Conservation (phyloP, 2,113 vertebrate genomes). For the Myocastor coypus region DNA sequence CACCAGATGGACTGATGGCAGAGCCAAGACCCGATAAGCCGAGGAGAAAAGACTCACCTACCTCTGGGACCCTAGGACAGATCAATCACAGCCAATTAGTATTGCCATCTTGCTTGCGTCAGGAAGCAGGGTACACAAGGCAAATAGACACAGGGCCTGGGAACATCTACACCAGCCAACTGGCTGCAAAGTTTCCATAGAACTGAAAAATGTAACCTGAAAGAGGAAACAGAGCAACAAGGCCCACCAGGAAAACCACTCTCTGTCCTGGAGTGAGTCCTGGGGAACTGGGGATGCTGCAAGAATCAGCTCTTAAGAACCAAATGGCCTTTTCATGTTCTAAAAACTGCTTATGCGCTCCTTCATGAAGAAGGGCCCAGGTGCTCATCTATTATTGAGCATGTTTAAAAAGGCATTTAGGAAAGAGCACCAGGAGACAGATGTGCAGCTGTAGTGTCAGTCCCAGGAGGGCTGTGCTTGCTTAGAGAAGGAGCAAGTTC, state of each 20-base stretch:
- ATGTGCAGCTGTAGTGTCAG: constrained; percentile 55
- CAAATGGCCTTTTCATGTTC: constrained; percentile 85
- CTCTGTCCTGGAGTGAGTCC: constrained; percentile 65
- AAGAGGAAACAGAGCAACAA: constrained; percentile 63
- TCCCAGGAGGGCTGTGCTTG: constrained; percentile 78
- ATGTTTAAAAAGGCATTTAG: constrained; percentile 87
- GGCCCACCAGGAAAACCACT: constrained; percentile 57
- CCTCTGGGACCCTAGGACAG: neutral
- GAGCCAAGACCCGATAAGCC: neutral
- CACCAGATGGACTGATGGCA: neutral
- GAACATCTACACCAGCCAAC: neutral
- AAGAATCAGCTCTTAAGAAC: constrained; percentile 71
- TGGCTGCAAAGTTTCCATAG: neutral
- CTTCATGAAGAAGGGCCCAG: constrained; percentile 73
- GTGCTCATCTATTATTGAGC: constrained; percentile 87
- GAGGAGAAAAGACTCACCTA: neutral
- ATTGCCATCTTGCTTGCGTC: neutral
- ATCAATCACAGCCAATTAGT: neutral
- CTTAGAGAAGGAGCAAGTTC: constrained; percentile 64
- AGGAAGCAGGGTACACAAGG: neutral
- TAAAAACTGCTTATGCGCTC: constrained; percentile 71
- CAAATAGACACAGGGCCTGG: neutral
- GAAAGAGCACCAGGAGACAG: constrained; percentile 79
- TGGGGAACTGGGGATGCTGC: constrained; percentile 65
- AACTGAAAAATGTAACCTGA: neutral